Evolutionary conservation across 2,888 invertebrate genomes (phyloP), one percentile per base, ranked within the genome.

Genomic region (Chloromyia formosa): DNA sequence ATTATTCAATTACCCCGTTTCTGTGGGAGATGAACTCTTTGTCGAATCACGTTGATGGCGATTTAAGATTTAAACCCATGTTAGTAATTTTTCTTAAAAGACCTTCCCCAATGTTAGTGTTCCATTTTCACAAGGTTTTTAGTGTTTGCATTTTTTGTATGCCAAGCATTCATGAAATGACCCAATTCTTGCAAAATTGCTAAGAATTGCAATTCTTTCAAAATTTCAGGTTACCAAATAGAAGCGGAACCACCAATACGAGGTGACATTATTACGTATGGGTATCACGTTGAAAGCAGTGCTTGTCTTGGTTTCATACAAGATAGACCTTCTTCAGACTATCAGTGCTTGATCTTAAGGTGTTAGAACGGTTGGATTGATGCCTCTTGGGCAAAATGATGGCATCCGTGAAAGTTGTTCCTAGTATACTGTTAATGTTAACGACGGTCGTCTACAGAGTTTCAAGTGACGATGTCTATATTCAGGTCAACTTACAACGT

Each of bases 401-500:
- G 66, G 66, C 22, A 5, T 45, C 20, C 12, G n/a, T 7, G 22
- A 45, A 45, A 66, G 45, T 12, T 45, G 18, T 56, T 56, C 18
- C 7, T 14, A 56, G 35, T 3, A 45, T 42, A 22, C 42, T 61
- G n/a, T 20, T 73, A 9, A 14, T 61, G 22, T 61, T 73, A 12
- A 14, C 18, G 10, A 20, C 42, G 3, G 3, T 54, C 4, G 16
- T 60, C 12, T 22, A 16, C 9, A 9, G 23, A 0, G 27, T 0
- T 54, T 60, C 60, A 73, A 83, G 83, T 0, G 86, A 89, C 64
- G 88, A 89, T 12, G 86, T 89, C 23, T 83, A 83, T 71, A 87
- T 91, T 73, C 88, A 87, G 78, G 84, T 94, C 53, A 87, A 88
- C 76, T 87, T 89, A 0, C 90, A 90, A 78, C 89, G 88, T 77